These are phyloP conservation scores for Pelagia noctiluca DNA, from an alignment of 30 jellyfish, hydroid and myxozoan genomes.

Conservation along the genomic window DNA sequence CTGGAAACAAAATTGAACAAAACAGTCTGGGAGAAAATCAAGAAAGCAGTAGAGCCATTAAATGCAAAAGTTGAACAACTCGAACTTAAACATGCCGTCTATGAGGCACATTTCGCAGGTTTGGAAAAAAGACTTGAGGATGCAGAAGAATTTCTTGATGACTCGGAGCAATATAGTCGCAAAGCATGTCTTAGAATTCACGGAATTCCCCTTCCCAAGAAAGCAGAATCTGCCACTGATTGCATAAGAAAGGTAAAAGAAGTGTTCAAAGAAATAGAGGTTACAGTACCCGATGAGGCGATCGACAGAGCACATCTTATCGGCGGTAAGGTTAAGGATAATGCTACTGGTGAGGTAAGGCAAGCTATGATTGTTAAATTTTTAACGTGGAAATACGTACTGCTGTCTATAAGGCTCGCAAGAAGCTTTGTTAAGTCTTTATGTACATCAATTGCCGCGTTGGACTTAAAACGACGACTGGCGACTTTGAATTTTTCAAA, in stretches of 20 bases:
- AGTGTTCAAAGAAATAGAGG: constrained; percentile 2
- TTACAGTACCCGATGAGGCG: constrained; percentile 7
- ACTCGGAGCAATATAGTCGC: constrained; percentile 23
- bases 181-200: constrained; percentile 23
- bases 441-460: too few species aligned
- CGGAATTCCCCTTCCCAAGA: background rate
- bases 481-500: too few species aligned
- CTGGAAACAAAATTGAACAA: background rate
- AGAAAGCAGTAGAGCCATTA: background rate
- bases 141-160: background rate
- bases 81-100: background rate
- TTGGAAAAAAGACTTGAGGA: constrained; percentile 2
- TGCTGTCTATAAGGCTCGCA: constrained; percentile 3
- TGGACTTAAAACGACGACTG: too few species aligned
- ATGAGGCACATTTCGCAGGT: constrained; percentile 15
- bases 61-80: background rate
- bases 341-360: background rate
- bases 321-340: background rate
- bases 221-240: background rate
- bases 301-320: constrained; percentile 23
- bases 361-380: constrained; percentile 25
- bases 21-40: background rate
- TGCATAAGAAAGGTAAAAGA: background rate
- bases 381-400: constrained; percentile 8
- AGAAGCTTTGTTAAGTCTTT: too few species aligned